A percentile compares a stretch with the other conserved stretches of the same genome.
phyloP scores from a whole-genome alignment of 2,888 invertebrate genomes.

The Dasysyrphus tricinctus region DNA sequence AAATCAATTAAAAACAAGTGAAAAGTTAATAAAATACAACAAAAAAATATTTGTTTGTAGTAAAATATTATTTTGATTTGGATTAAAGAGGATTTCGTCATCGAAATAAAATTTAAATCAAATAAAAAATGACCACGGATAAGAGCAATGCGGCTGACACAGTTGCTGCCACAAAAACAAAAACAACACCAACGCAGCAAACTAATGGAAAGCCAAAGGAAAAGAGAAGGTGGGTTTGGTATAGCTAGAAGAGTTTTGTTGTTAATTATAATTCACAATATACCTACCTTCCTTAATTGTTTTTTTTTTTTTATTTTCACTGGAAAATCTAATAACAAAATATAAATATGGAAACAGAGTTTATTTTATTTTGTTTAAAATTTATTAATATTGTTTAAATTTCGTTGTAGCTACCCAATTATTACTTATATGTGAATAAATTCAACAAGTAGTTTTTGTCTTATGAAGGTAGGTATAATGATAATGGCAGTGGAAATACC shows the following conservation, averaged over 20 bases:
- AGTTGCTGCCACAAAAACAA: slow-evolving; percentile 72
- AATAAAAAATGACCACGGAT: slow-evolving; percentile 66
- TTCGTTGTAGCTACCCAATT: background rate
- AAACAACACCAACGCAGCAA: slow-evolving; percentile 76
- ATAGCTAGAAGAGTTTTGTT: slow-evolving; percentile 1
- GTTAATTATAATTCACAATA: slow-evolving; percentile 57
- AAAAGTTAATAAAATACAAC: background rate
- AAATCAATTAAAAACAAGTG: slow-evolving; percentile 10
- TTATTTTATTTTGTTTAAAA: background rate
- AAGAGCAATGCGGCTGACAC: slow-evolving; percentile 68
- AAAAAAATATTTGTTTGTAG: background rate
- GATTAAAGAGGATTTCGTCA: slow-evolving; percentile 38
- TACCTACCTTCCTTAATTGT: background rate
- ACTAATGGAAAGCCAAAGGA: slow-evolving; percentile 85
- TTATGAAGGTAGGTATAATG: too few species aligned
- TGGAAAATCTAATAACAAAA: background rate
- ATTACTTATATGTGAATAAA: background rate
- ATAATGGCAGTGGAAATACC: background rate
- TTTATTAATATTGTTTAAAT: background rate
- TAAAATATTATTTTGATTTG: slow-evolving; percentile 17
- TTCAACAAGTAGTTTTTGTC: slow-evolving; percentile 9
- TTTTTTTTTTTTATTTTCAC: background rate
- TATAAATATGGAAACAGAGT: background rate
- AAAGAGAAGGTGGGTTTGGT: slow-evolving; percentile 87
- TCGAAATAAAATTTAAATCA: slow-evolving; percentile 30